These are phyloP conservation scores for Ericerus pela DNA, from an alignment of 1,140 invertebrate species.

Conservation along the genomic window DNA sequence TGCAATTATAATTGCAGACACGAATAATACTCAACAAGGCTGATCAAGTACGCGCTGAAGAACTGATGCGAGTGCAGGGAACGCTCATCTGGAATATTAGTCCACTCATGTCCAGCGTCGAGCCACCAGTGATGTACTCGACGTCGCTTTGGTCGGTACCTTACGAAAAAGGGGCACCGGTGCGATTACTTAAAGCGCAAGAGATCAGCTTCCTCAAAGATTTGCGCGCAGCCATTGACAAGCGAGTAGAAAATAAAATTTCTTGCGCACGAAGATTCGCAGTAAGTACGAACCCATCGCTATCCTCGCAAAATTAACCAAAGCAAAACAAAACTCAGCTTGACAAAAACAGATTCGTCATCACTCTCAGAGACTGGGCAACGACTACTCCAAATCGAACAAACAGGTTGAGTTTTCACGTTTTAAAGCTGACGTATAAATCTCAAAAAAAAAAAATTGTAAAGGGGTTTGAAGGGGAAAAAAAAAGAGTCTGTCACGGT, in stretches of 20 bases:
- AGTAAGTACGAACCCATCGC: too few relatives aligned
- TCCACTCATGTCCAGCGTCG: slow-evolving; percentile 78
- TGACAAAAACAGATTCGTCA: too few relatives aligned
- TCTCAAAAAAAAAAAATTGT: too few relatives aligned
- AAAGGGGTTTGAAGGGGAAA: too few relatives aligned
- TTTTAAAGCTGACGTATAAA: too few relatives aligned
- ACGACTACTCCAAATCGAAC: too few relatives aligned
- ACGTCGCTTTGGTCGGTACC: slow-evolving; percentile 79
- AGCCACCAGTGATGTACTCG: slow-evolving; percentile 89
- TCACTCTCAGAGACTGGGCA: too few relatives aligned
- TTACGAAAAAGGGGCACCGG: slow-evolving; percentile 61
- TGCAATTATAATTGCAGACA: slow-evolving; percentile 37
- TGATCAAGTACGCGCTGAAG: slow-evolving; percentile 80
- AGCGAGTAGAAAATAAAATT: slow-evolving; percentile 84
- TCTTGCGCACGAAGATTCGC: slow-evolving; percentile 84
- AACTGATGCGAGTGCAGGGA: slow-evolving; percentile 81
- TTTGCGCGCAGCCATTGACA: slow-evolving; percentile 65
- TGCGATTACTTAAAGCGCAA: slow-evolving; percentile 62
- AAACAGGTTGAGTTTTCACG: too few relatives aligned
- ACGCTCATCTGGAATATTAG: slow-evolving; percentile 92
- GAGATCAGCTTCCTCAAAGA: slow-evolving; percentile 76
- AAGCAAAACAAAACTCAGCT: too few relatives aligned
- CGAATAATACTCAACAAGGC: slow-evolving; percentile 89
- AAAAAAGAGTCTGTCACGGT: too few relatives aligned
- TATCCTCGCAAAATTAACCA: too few relatives aligned